Percentiles rank a stretch among this genome's conserved stretches.
phyloP scores from a whole-genome alignment of 1,140 invertebrate species.

The Oryctes rhinoceros region DNA sequence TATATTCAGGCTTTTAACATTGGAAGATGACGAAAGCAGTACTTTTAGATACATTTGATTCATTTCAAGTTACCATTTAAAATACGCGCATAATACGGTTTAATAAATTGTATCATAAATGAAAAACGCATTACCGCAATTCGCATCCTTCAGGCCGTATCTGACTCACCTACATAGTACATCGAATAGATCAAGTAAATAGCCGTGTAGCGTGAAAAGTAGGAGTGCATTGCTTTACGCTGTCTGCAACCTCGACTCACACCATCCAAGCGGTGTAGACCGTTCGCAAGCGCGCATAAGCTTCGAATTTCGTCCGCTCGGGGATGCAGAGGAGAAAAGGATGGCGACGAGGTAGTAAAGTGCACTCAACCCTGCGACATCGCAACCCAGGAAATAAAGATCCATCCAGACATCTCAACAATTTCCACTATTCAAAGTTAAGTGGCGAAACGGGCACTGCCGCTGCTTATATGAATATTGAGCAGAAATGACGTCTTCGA shows the following conservation, averaged over 20 bases:
- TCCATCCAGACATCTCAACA: slow-evolving; percentile 44
- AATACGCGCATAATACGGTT: too few species aligned
- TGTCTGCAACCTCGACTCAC: background rate
- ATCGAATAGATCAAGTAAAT: slow-evolving; percentile 2
- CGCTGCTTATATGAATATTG: slow-evolving; percentile 30
- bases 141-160: background rate
- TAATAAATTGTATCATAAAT: background rate
- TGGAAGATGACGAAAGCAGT: too few species aligned
- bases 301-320: background rate
- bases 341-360: slow-evolving; percentile 20
- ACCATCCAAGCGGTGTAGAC: background rate
- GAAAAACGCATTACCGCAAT: background rate
- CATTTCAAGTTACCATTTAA: too few species aligned
- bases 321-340: background rate
- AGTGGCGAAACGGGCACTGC: slow-evolving; percentile 46
- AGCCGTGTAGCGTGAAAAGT: slow-evolving; percentile 22
- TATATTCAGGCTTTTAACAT: too few species aligned
- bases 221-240: background rate
- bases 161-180: background rate
- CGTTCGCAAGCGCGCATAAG: background rate
- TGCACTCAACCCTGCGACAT: slow-evolving; percentile 42
- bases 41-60: too few species aligned
- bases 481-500: slow-evolving; percentile 2
- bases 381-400: slow-evolving; percentile 46
- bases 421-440: slow-evolving; percentile 45